Evolutionary conservation across 2,797 vertebrate genomes (phyloP), one percentile per base, ranked within the genome.

Genomic region (Sphaeramia orbicularis): DNA sequence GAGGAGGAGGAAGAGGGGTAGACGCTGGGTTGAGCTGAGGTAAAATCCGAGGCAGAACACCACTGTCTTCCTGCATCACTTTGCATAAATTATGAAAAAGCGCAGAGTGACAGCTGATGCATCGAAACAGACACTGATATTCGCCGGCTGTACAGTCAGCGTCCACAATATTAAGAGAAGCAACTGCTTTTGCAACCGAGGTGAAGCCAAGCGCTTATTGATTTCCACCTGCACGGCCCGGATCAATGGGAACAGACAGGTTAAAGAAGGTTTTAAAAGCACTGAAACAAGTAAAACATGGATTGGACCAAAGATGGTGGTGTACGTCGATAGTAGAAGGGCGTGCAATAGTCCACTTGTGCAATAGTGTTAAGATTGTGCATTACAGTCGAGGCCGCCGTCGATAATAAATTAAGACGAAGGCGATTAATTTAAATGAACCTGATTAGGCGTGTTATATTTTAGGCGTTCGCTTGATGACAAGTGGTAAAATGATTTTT

Each of bases 51-150:
- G n/a, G 70, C 72, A 74, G 71, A 84, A 63, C 77, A 76, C 76
- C 72, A 37, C 59, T 52, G 66, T 54, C 55, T 73, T 79, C 68
- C 76, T 80, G 81, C 79, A 80, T 84, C 71, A 56, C 74, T 87
- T 71, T 80, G 65, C 79, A 85, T 89, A 80, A 80, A 88, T 81
- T 71, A 83, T 86, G 83, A 90, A 83, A 80, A 53, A 68, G 74
- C 48, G 4, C 57, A 62, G 77, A 83, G 70, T 85, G 84, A 80
- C 55, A 55, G 54, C 1, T 60, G 71, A 78, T 45, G 67, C 65
- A 78, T 51, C 36, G 45, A 80, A 76, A 72, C 35, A 81, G 78
- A 76, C 79, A 80, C 41, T 15, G 60, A 78, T 16, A 13, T 36
- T 41, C 27, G 41, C 21, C 56, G 56, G 52, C 60, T 52, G 36